Percentiles rank a stretch among this genome's conserved stretches.
Conservation (phyloP, 2,113 vertebrate species). For the Carollia perspicillata region DNA sequence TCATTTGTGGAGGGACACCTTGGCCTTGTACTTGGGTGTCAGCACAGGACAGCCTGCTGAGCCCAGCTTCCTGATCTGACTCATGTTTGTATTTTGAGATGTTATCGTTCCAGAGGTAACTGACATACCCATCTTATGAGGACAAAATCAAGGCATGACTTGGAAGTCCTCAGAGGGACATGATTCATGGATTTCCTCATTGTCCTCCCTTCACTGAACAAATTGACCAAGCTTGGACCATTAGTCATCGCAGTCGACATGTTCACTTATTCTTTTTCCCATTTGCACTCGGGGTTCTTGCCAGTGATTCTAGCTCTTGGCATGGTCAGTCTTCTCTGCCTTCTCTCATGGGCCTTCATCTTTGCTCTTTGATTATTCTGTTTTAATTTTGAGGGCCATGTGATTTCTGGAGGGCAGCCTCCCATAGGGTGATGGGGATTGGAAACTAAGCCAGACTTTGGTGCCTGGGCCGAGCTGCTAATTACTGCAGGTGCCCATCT, state of each 20-base stretch:
- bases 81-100: neutral
- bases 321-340: neutral
- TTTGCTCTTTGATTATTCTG: constrained; percentile 5
- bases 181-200: neutral
- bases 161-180: constrained; percentile 2
- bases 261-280: neutral
- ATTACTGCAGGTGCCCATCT: neutral
- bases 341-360: neutral
- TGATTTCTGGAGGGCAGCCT: neutral
- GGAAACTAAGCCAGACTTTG: neutral
- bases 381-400: constrained; percentile 10
- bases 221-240: neutral
- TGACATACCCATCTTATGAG: neutral
- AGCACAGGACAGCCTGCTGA: neutral
- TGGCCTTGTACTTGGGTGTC: neutral
- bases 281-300: constrained; percentile 7
- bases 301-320: constrained; percentile 2
- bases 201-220: constrained; percentile 36
- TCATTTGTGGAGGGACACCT: neutral
- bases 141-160: neutral
- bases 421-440: neutral
- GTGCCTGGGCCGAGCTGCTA: neutral
- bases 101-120: neutral
- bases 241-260: neutral
- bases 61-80: neutral